Conservation (phyloP, 2,888 invertebrate species). For the Xestoiulus laeticollis region DNA sequence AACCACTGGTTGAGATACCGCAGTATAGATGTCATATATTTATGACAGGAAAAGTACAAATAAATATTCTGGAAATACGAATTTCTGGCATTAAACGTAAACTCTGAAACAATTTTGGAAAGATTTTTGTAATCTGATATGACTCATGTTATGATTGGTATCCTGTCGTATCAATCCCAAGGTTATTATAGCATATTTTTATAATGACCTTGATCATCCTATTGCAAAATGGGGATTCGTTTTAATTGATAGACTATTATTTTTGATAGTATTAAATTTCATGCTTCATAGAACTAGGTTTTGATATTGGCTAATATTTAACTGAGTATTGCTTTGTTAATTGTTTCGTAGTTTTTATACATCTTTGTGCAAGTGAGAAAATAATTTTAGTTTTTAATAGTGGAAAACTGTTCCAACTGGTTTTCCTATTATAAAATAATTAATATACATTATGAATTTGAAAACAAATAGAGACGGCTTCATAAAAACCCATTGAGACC, state of each 20-base stretch:
- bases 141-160: neutral
- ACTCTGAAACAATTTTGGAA: neutral
- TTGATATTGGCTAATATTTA: neutral
- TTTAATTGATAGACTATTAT: neutral
- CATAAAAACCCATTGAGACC: no score
- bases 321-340: no score
- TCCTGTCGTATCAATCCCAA: neutral
- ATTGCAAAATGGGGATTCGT: neutral
- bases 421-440: no score
- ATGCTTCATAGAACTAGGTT: neutral
- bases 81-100: neutral
- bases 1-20: neutral
- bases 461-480: no score
- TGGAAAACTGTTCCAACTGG: no score
- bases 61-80: neutral
- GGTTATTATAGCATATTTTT: neutral
- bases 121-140: constrained; percentile 24
- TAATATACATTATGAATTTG: no score
- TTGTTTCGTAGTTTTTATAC: no score
- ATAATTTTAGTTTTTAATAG: no score
- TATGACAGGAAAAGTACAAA: neutral
- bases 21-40: neutral
- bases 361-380: no score
- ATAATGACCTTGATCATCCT: constrained; percentile 14
- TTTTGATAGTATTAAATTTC: neutral